These are phyloP conservation scores for Pitangus sulphuratus DNA, from an alignment of 2,797 vertebrate species.

Conservation along the genomic window DNA sequence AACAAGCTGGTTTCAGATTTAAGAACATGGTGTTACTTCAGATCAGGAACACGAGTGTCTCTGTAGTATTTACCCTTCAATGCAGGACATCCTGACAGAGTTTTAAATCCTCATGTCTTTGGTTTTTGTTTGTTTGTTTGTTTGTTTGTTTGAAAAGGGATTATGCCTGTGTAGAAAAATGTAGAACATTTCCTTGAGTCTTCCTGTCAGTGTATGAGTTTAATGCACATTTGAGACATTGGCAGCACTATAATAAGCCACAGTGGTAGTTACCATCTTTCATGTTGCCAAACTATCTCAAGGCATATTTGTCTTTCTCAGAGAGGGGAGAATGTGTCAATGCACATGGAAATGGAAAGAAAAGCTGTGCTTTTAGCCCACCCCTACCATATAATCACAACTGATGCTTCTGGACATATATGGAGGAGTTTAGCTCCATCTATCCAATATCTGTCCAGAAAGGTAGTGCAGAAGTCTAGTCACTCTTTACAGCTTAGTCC, in stretches of 20 bases:
- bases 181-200: constrained; percentile 32
- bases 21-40: neutral
- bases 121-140: neutral
- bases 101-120: constrained; percentile 22
- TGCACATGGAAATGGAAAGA: neutral
- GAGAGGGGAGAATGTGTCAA: neutral
- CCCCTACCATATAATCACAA: neutral
- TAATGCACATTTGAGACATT: constrained; percentile 52
- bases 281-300: constrained; percentile 50
- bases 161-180: constrained; percentile 23
- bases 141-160: constrained; percentile 16
- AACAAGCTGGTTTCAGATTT: neutral
- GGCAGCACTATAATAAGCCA: constrained; percentile 56
- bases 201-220: constrained; percentile 29
- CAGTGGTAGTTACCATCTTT: constrained; percentile 54
- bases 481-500: neutral
- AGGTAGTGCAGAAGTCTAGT: neutral
- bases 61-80: neutral
- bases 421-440: neutral
- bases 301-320: constrained; percentile 9
- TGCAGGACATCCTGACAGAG: neutral
- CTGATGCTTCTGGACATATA: neutral
- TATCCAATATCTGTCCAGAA: neutral
- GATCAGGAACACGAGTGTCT: neutral
- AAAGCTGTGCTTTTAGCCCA: constrained; percentile 10